Evolutionary conservation across 2,797 vertebrate species (phyloP), one percentile per base, ranked within the genome.

Genomic region (Oceanodroma leucorhoa): DNA sequence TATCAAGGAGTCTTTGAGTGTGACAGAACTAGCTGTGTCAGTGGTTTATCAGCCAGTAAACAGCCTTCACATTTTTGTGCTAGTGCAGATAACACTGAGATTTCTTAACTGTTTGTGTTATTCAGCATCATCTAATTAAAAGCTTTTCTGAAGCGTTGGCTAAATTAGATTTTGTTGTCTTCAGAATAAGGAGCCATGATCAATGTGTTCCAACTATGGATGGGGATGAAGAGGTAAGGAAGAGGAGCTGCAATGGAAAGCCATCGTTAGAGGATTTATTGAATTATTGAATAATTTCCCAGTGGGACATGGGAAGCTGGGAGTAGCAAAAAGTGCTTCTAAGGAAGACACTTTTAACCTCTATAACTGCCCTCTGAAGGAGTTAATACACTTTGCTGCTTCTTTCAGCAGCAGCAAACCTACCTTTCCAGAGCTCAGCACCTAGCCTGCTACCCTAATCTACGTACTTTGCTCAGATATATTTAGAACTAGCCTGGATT

Each of bases 121-220:
- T 34, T 66, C 57, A 50, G 17, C 48, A 58, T 5, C 17, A 46
- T 15, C 26, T 57, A 24, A 84, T 24, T 38, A 64, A 71, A 64
- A 3, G 6, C 15, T 18, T 12, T 72, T 46, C 30, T 45, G 27
- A 61, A 34, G 6, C 3, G 1, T 1, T 5, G 3, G 10, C 43
- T 79, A 27, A 78, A 50, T 58, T 21, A 7, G 5, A 17, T 62
- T 51, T 36, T 11, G 5, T 22, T 58, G 7, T 40, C 26, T 29
- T 54, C 80, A 71, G 54, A 90, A 26, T 26, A 38, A 58, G 8
- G 20, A 27, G 20, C 8, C 16, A 10, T 5, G n/a, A 23, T 64
- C 60, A 32, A 3, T 46, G 18, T 18, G 5, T 64, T 64, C n/a
- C 45, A 64, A 5, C 14, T 34, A 18, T 10, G 43, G 36, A 26